Evolutionary conservation across 2,888 invertebrate species (phyloP).

Genomic region (Lymantria monacha): DNA sequence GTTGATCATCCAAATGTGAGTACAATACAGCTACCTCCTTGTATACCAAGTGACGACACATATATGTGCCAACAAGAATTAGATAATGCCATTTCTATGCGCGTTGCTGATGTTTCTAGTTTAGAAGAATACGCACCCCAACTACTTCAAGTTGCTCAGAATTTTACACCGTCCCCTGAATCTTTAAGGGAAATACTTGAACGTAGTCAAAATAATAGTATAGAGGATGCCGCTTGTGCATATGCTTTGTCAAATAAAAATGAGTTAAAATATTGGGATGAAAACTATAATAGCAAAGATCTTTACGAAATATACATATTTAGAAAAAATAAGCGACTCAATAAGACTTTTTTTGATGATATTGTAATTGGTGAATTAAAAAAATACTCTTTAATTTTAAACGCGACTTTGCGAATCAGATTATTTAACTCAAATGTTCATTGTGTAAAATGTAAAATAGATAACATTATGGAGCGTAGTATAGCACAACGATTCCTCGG

Average conservation of each 20-base stretch:
- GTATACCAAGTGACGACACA: not conserved
- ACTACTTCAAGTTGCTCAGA: not conserved
- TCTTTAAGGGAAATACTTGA: slow-evolving; percentile 4
- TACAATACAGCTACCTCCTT: slow-evolving; percentile 17
- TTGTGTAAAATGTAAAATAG: not conserved
- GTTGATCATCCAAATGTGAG: not conserved
- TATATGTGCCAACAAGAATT: slow-evolving; percentile 10
- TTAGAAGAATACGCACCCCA: not conserved
- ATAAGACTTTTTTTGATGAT: too few relatives aligned
- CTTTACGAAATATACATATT: not conserved
- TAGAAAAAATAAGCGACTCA: not conserved
- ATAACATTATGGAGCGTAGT: not conserved
- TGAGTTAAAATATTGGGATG: not conserved
- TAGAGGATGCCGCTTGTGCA: slow-evolving; percentile 4
- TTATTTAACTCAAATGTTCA: not conserved
- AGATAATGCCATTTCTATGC: slow-evolving; percentile 16
- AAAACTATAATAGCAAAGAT: not conserved
- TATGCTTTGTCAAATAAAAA: not conserved
- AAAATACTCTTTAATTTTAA: not conserved
- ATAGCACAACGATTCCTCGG: slow-evolving; percentile 6
- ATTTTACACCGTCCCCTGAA: not conserved
- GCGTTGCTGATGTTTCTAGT: slow-evolving; percentile 10
- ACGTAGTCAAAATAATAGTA: not conserved
- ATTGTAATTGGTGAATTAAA: not conserved
- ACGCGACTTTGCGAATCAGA: not conserved